Conservation (phyloP, 2,888 invertebrate genomes). For the Lithosia quadra region DNA sequence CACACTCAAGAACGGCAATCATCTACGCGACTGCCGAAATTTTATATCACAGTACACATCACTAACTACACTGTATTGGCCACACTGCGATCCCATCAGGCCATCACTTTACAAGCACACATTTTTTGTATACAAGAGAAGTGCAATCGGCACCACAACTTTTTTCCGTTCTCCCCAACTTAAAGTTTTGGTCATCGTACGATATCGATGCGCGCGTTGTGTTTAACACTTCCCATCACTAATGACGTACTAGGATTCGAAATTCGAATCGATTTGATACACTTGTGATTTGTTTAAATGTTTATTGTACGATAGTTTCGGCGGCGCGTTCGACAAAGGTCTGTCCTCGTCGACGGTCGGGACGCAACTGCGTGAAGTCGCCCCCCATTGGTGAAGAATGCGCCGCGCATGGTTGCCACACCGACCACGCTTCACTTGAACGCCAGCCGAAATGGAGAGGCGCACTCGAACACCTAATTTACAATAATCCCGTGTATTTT, state of each 20-base stretch:
- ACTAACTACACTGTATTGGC: slow-evolving; percentile 82
- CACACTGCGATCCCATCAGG: slow-evolving; percentile 85
- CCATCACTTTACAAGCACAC: slow-evolving; percentile 83
- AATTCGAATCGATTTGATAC: slow-evolving; percentile 67
- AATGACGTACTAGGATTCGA: slow-evolving; percentile 56
- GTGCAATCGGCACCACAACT: slow-evolving; percentile 81
- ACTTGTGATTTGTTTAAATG: slow-evolving; percentile 77
- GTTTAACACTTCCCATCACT: slow-evolving; percentile 75
- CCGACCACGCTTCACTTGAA: slow-evolving; percentile 77
- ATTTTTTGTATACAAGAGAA: slow-evolving; percentile 78
- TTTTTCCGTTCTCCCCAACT: slow-evolving; percentile 78
- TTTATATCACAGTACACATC: slow-evolving; percentile 86
- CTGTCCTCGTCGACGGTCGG: slow-evolving; percentile 70
- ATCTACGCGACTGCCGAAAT: slow-evolving; percentile 83
- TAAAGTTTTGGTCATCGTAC: slow-evolving; percentile 84
- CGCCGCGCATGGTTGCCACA: slow-evolving; percentile 85
- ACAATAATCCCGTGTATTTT: slow-evolving; percentile 65
- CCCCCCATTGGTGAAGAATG: slow-evolving; percentile 83
- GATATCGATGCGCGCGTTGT: slow-evolving; percentile 51
- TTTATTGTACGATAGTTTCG: slow-evolving; percentile 80
- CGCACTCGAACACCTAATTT: slow-evolving; percentile 65
- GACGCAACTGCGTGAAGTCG: slow-evolving; percentile 84
- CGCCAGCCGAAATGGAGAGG: slow-evolving; percentile 73
- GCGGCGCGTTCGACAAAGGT: slow-evolving; percentile 68
- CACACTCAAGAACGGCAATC: slow-evolving; percentile 82